Conservation (phyloP, 2,888 invertebrate genomes). For the Nomada goodeniana region DNA sequence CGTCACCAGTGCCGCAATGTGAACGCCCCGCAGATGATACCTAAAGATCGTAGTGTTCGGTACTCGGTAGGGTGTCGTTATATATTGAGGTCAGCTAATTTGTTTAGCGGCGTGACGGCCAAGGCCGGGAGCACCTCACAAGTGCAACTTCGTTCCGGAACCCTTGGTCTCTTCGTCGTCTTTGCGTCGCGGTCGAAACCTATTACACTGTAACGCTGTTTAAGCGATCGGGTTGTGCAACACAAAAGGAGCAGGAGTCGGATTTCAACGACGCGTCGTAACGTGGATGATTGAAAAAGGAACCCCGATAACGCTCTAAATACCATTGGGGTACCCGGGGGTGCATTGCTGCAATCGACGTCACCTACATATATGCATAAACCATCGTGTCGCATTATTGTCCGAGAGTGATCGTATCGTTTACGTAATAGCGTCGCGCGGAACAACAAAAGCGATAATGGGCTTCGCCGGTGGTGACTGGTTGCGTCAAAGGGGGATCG, state of each 20-base stretch:
- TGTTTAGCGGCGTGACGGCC: conserved; percentile 70
- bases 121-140: conserved; percentile 72
- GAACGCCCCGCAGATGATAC: neutral
- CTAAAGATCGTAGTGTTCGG: neutral
- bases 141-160: conserved; percentile 57
- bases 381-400: conserved; percentile 6
- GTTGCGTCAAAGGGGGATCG: conserved; percentile 31
- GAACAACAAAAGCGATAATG: conserved; percentile 38
- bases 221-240: conserved; percentile 47
- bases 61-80: neutral
- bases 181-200: conserved; percentile 12
- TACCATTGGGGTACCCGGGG: conserved; percentile 33
- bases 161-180: conserved; percentile 10
- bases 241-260: neutral
- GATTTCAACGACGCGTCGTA: conserved; percentile 20
- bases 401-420: neutral
- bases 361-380: conserved; percentile 1
- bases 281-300: neutral
- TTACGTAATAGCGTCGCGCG: conserved; percentile 33
- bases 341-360: conserved; percentile 40
- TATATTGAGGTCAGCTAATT: conserved; percentile 58
- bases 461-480: conserved; percentile 21
- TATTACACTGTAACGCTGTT: conserved; percentile 20
- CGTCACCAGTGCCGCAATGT: neutral
- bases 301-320: conserved; percentile 31